Evolutionary conservation across 2,888 invertebrate species (phyloP), one percentile per base, ranked within the genome.

Genomic region (Polydrusus cervinus): DNA sequence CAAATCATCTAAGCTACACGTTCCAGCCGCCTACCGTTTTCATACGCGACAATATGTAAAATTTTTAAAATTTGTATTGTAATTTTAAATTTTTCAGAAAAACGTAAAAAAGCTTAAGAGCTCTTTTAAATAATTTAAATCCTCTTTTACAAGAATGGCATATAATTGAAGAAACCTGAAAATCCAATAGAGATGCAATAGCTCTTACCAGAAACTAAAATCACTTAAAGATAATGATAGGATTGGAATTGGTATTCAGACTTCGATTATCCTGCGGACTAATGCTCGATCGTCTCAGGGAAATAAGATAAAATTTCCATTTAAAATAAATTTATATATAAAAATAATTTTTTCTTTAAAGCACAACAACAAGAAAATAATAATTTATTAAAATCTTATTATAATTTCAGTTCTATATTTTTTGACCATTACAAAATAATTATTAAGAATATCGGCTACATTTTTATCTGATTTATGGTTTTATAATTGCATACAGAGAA

Each of bases 191-290:
- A 49, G n/a, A 16, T 14, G 47, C 47, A 49, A 16, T 9, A 16
- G 47, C 16, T 7, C 16, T 49, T 49, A 16, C 8, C 43, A 40
- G 20, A 47, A n/a, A 65, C 30, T 65, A 68, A 71, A 40, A 53
- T 53, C 64, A 20, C 14, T 53, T 20, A 71, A 71, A 49, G 65
- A 66, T 65, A 66, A 68, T 61, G 67, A 61, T 67, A 73, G 67
- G 53, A 40, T 30, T 68, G 67, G 61, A 49, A 73, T 73, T 67
- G 73, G 73, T 73, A 73, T 73, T 73, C 73, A 68, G 51, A 11
- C 38, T 34, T 14, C 10, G 68, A 73, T 20, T 40, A 40, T 64
- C 62, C 53, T 64, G 55, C 51, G 73, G 73, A 49, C 61, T 62
- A 73, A 73, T 73, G 67, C 61, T 67, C 68, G 40, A 30, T 61